Evolutionary conservation across 2,113 vertebrate genomes (phyloP).

Genomic region (Mus musculus): DNA sequence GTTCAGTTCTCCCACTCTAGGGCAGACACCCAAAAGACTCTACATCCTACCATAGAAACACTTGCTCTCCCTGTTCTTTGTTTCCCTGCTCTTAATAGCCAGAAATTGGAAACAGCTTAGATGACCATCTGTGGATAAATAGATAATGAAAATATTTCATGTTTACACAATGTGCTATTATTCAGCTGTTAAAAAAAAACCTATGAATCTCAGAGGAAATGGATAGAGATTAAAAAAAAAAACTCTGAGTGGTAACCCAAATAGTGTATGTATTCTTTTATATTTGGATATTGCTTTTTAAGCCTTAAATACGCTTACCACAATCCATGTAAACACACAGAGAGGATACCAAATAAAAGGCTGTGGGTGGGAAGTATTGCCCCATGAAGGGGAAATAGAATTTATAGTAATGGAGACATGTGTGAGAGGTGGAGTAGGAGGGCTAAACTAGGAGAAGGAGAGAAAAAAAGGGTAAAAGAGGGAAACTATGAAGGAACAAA

Average conservation of each 20-base stretch:
- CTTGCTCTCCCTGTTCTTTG: not conserved
- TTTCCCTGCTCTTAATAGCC: not conserved
- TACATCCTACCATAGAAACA: not conserved
- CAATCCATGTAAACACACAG: not conserved
- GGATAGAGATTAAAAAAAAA: not conserved
- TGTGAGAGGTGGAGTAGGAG: not conserved
- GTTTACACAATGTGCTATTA: not conserved
- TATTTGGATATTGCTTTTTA: not conserved
- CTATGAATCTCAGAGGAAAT: not conserved
- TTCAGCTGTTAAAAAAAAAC: not conserved
- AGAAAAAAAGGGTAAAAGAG: not conserved
- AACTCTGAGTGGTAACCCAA: not conserved
- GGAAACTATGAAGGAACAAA: not conserved
- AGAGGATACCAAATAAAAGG: not conserved
- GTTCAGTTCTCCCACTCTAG: not conserved
- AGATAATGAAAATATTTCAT: not conserved
- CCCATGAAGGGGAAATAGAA: not conserved
- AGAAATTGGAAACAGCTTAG: not conserved
- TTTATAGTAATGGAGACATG: not conserved
- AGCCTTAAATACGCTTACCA: not conserved
- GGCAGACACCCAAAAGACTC: not conserved
- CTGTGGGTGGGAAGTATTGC: not conserved
- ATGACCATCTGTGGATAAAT: no score
- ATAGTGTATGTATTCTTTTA: not conserved
- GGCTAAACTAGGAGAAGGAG: not conserved